These are phyloP conservation scores for Trachythela sp. DNA, from an alignment of 64 coral and sea anemone species.

Conservation along the genomic window DNA sequence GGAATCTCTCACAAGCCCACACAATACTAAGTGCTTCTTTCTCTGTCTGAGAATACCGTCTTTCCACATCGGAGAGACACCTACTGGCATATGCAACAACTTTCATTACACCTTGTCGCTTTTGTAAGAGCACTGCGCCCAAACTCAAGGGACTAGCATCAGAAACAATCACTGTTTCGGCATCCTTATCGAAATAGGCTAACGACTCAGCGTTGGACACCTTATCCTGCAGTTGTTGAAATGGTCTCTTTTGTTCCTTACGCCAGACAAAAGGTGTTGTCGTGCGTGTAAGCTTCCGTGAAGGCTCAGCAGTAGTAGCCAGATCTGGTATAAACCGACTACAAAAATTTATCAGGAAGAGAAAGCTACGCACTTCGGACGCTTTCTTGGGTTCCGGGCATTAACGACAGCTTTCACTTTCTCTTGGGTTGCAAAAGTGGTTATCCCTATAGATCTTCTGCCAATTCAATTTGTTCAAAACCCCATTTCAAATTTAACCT, in stretches of 20 bases:
- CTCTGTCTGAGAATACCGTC: slow-evolving; percentile 10
- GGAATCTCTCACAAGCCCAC: slow-evolving; percentile 2
- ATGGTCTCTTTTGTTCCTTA: not conserved
- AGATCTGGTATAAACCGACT: slow-evolving; percentile 6
- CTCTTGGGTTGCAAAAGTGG: not conserved
- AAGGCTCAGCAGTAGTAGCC: not conserved
- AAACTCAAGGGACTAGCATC: slow-evolving; percentile 1
- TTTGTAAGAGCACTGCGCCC: slow-evolving; percentile 7
- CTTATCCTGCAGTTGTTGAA: not conserved
- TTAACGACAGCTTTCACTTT: not conserved
- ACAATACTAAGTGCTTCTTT: not conserved
- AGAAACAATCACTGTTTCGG: not conserved
- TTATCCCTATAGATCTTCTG: slow-evolving; percentile 10
- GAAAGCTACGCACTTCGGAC: not conserved
- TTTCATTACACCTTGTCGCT: not conserved
- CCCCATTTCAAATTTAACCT: not conserved
- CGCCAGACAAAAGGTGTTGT: not conserved
- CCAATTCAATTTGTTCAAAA: not conserved
- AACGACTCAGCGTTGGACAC: not conserved
- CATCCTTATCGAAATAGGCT: not conserved
- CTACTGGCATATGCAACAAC: not conserved
- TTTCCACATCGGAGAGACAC: not conserved
- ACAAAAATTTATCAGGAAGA: not conserved
- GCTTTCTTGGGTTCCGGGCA: not conserved
- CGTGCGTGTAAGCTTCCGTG: not conserved